Base-by-base conservation (phyloP, 2,888 invertebrate genomes). In the Strigamia transsilvanica region DNA sequence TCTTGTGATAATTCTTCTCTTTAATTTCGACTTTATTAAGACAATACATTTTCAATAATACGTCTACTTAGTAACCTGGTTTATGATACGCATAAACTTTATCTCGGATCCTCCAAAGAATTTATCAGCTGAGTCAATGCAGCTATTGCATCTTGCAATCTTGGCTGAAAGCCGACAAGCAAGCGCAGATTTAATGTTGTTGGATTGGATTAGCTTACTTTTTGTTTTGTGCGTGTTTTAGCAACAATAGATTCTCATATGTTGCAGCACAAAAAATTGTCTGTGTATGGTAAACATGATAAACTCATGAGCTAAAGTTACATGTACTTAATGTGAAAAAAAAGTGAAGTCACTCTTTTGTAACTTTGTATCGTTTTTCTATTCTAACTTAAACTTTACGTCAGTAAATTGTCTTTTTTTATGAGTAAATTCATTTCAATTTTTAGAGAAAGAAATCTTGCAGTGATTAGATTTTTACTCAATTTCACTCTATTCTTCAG, bases 91-190 rank as follows among this genome's bases (percentile, higher is more conserved):
- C 32, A 18, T 13, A 73, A 27, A 32, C 27, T 7, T 5, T 66
- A 6, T 23, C 27, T 73, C 32, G 73, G 4, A 73, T n/a, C 73
- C 73, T 27, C n/a, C 56, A 56, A 9, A n/a, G 56, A 56, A 56
- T 56, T 56, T 56, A 56, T 21, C 18, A 56, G 9, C 27, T 10
- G 73, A 12, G 15, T 32, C 73, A 73, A 32, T 73, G 13, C 73
- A 27, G 32, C 13, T 73, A 27, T 27, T 27, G 27, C 27, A 32
- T 32, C 66, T 23, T 73, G 73, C 32, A 73, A 73, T 73, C 73
- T 73, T 32, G 32, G 73, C 27, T 32, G 23, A 66, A 66, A 66
- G 66, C 66, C 66, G 66, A 66, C 73, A 73, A 73, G 73, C 73
- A 32, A 32, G 73, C 32, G 32, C 73, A 73, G 27, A 73, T 73